These are phyloP conservation scores for Brachynemurus nebulosus DNA, from an alignment of 2,888 invertebrate species.

Conservation along the genomic window DNA sequence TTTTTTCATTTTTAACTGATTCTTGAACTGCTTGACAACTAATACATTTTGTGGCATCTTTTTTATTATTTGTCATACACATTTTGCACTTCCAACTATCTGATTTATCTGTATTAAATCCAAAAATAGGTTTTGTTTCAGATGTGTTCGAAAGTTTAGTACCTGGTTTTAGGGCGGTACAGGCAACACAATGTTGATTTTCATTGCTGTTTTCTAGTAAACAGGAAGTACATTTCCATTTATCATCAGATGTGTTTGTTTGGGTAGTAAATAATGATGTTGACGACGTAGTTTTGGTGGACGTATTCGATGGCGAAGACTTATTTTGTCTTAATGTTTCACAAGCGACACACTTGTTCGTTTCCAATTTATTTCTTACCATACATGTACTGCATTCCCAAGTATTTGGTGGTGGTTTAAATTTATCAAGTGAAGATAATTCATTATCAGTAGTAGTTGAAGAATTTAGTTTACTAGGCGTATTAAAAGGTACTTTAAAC, in stretches of 20 bases:
- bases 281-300: constrained; percentile 6
- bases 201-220: constrained; percentile 39
- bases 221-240: constrained; percentile 45
- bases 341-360: constrained; percentile 39
- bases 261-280: constrained; percentile 24
- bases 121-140: constrained; percentile 1
- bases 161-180: constrained; percentile 35
- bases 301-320: neutral
- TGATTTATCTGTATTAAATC: neutral
- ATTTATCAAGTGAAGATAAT: constrained; percentile 4
- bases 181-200: constrained; percentile 36
- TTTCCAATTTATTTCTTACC: constrained; percentile 35
- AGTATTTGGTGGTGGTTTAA: constrained; percentile 15
- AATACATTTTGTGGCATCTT: constrained; percentile 32
- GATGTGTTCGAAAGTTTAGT: constrained; percentile 8
- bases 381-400: constrained; percentile 45
- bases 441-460: too few relatives aligned
- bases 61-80: constrained; percentile 41
- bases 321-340: constrained; percentile 25
- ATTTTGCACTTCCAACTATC: constrained; percentile 39
- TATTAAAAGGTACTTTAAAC: too few relatives aligned
- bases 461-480: too few relatives aligned
- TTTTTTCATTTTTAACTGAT: constrained; percentile 15
- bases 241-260: constrained; percentile 30
- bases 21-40: constrained; percentile 39